phyloP scores from a whole-genome alignment of 2,797 vertebrate species.

The Macropus fuliginosus region DNA sequence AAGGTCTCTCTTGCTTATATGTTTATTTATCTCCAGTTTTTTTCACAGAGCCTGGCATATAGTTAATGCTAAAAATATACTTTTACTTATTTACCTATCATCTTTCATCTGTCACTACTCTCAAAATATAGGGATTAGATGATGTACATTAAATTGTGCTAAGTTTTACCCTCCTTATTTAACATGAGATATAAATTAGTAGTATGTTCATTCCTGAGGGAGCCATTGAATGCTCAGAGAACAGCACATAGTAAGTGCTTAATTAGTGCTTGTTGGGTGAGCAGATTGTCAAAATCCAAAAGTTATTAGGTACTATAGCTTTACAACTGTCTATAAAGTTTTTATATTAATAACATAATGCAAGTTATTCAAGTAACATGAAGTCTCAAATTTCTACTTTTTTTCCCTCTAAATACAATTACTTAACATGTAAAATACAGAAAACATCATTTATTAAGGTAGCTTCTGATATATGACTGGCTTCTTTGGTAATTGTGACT shows the following conservation, averaged over 20 bases:
- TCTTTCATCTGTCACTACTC: neutral
- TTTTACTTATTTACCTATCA: no score
- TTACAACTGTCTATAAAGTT: neutral
- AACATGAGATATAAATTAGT: neutral
- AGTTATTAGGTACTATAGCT: neutral
- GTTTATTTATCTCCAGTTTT: no score
- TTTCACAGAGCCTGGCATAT: no score
- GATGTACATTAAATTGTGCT: neutral
- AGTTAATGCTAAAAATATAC: no score
- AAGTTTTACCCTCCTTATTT: neutral
- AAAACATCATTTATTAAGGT: neutral
- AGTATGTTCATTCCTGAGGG: neutral
- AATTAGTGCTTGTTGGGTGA: neutral
- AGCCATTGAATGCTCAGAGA: neutral
- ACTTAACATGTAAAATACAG: neutral
- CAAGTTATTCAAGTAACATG: neutral
- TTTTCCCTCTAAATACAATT: neutral
- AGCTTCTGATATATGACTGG: neutral
- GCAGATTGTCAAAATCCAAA: neutral
- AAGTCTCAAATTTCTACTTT: neutral
- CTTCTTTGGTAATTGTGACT: no score
- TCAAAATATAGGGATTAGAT: neutral
- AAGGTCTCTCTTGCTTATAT: no score
- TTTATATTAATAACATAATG: neutral
- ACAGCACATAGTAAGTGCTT: neutral